Evolutionary conservation across 2,113 vertebrate species (phyloP), one percentile per base, ranked within the genome.

Genomic region (Polypterus senegalus): DNA sequence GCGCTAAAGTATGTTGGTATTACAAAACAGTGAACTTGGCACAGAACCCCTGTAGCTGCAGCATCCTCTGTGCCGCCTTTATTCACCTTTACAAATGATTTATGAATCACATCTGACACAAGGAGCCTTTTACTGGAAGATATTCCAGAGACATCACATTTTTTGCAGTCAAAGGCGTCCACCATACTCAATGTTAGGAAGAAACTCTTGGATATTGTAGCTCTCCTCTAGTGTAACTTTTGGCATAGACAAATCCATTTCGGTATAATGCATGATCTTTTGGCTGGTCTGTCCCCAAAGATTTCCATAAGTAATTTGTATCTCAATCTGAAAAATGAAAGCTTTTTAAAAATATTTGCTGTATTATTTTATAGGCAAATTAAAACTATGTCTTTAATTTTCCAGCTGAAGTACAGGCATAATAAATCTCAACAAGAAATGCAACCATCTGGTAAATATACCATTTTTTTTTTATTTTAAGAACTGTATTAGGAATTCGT

Each of bases 51-150:
- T 5, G 64, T 65, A 8, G 51, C 64, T 10, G 45, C 64, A n/a
- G 64, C 64, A 48, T 58, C 64, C 51, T 65, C 64, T 3, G 64
- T 62, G 11, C 64, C 59, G 10, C 61, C 64, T 61, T 65, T 59
- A 55, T 65, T 65, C 44, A 65, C 64, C 49, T 65, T 59, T n/a
- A 65, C 51, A 48, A 65, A 65, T 9, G 59, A n/a, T 49, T 61
- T 60, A 46, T 65, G 64, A 54, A 56, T 47, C n/a, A 65, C 51
- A 4, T 27, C 46, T 48, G 64, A 62, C 46, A 65, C 43, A 10
- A 46, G 47, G 27, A 65, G 64, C 27, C 11, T 51, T 11, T 10
- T 49, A 27, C 5, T 48, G 52, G 53, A 44, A 6, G 49, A 48
- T 49, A 65, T 62, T 46, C 64, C 64, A 49, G 64, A 48, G 49